Percentiles rank a stretch among this genome's conserved stretches.
Evolutionary conservation across 2,113 vertebrate species (phyloP).

Genomic region (Excalfactoria chinensis): DNA sequence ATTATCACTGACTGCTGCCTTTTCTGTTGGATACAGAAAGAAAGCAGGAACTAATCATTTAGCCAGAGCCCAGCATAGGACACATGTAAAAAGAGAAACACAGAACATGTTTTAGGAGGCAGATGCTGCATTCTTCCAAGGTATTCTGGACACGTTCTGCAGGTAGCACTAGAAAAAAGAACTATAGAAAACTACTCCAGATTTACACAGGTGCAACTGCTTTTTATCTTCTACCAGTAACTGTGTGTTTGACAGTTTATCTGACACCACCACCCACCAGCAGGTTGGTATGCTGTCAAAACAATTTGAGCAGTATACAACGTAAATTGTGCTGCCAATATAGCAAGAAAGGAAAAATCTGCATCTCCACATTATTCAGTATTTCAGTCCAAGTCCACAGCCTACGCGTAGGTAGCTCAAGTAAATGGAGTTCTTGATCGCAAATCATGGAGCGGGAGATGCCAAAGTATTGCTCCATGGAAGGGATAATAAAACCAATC

Average conservation of each 20-base stretch:
- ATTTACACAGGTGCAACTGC: background rate
- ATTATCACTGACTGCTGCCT: background rate
- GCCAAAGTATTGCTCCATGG: background rate
- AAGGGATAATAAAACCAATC: background rate
- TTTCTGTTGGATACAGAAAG: background rate
- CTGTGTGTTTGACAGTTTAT: slow-evolving; percentile 38
- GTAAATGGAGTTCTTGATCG: background rate
- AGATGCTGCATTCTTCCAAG: background rate
- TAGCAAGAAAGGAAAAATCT: background rate
- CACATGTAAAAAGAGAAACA: background rate
- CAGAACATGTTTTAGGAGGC: background rate
- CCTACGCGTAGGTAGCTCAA: background rate
- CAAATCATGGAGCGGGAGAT: background rate
- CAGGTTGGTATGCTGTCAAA: slow-evolving; percentile 26
- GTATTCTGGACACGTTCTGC: background rate
- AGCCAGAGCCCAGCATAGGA: background rate
- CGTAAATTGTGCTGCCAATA: background rate
- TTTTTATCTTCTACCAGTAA: background rate
- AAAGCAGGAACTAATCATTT: fast-evolving
- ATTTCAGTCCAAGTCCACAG: background rate
- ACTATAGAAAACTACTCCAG: background rate
- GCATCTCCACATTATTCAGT: background rate
- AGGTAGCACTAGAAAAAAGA: background rate
- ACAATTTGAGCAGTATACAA: background rate
- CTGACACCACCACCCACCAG: slow-evolving; percentile 27